These are phyloP conservation scores for Heliconius hewitsoni DNA, from an alignment of 1,140 invertebrate genomes.

Conservation along the genomic window DNA sequence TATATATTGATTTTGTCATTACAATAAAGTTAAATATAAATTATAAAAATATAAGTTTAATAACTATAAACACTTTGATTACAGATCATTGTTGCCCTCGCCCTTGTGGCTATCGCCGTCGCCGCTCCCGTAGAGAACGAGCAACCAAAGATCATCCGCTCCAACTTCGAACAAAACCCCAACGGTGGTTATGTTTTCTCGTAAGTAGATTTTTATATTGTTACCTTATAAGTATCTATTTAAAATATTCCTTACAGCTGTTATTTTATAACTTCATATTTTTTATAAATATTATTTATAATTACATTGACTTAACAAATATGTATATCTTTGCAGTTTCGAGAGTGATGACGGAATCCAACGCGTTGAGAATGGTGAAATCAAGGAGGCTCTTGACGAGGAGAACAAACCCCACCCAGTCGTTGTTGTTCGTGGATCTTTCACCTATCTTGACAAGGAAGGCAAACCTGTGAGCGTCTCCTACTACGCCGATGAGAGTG, in stretches of 20 bases:
- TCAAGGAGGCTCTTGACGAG: constrained; percentile 69
- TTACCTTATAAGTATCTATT: neutral
- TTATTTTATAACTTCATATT: neutral
- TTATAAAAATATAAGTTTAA: neutral
- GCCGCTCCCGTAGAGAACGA: constrained; percentile 48
- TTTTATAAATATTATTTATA: neutral
- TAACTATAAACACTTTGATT: constrained; percentile 18
- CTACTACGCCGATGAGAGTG: constrained; percentile 82
- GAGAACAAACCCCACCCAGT: constrained; percentile 73
- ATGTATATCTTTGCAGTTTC: constrained; percentile 46
- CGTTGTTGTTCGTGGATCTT: constrained; percentile 69
- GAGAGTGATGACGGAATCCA: constrained; percentile 65
- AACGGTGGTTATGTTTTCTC: constrained; percentile 62
- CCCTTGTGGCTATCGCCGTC: constrained; percentile 61
- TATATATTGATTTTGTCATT: constrained; percentile 2
- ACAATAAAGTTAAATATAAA: neutral
- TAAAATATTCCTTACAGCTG: neutral
- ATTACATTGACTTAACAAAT: constrained; percentile 2
- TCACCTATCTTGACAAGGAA: constrained; percentile 60
- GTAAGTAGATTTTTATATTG: constrained; percentile 44
- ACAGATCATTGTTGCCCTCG: constrained; percentile 70
- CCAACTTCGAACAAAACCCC: constrained; percentile 59
- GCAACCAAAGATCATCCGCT: constrained; percentile 60
- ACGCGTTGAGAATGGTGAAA: constrained; percentile 63
- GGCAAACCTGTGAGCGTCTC: constrained; percentile 62